phyloP scores from a whole-genome alignment of 2,888 invertebrate genomes.

The Macaria notata region DNA sequence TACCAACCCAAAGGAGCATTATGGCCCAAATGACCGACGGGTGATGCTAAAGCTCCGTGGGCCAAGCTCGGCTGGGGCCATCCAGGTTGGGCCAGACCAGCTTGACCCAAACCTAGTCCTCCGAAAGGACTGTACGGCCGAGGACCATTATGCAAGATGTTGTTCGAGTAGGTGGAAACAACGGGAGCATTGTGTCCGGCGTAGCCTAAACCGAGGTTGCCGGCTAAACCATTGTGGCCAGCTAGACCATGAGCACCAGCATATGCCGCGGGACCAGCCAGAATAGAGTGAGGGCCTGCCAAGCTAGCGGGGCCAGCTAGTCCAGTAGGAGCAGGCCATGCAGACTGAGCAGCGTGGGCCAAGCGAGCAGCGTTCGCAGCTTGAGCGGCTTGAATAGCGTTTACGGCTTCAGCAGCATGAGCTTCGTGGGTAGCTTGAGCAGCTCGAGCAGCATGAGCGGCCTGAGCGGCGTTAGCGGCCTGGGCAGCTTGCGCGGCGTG shows the following conservation, averaged over 20 bases:
- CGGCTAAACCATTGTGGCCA: conserved; percentile 21
- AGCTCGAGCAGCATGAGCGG: conserved; percentile 28
- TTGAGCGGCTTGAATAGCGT: conserved; percentile 24
- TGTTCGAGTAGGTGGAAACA: conserved; percentile 34
- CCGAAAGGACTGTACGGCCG: conserved; percentile 28
- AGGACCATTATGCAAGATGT: conserved; percentile 32
- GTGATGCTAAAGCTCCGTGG: conserved; percentile 26
- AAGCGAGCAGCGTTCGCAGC: conserved; percentile 28
- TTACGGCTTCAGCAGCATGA: conserved; percentile 24
- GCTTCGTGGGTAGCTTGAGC: conserved; percentile 24
- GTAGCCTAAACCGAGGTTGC: conserved; percentile 16
- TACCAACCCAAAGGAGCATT: conserved; percentile 33
- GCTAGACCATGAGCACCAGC: conserved; percentile 23
- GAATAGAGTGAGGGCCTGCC: conserved; percentile 23
- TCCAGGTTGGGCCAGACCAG: conserved; percentile 16
- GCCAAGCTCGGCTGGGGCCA: conserved; percentile 25
- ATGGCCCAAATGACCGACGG: conserved; percentile 22
- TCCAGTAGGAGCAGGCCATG: conserved; percentile 22
- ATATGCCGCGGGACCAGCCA: conserved; percentile 12
- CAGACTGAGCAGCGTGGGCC: conserved; percentile 26
- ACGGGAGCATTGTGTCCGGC: conserved; percentile 24
- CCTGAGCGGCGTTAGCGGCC: conserved; percentile 26
- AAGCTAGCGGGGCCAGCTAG: conserved; percentile 15
- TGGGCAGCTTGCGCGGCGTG: conserved; percentile 36
- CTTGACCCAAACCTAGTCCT: conserved; percentile 22